phyloP scores from a whole-genome alignment of 2,797 vertebrate genomes.

The Phataginus tetradactyla region DNA sequence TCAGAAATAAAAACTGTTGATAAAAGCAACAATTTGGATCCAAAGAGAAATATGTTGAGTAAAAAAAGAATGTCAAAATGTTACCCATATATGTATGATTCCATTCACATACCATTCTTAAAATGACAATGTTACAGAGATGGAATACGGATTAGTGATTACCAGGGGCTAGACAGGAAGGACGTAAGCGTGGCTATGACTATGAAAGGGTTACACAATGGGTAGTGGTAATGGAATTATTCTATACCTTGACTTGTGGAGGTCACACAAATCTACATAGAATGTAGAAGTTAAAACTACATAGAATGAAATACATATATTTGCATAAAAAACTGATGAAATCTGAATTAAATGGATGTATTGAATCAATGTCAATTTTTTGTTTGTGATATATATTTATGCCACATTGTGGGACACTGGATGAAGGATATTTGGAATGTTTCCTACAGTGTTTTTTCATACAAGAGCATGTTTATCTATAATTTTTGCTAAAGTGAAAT shows the following conservation, averaged over 20 bases:
- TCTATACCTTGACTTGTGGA: background rate
- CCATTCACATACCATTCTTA: background rate
- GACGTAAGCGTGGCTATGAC: background rate
- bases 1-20: background rate
- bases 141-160: background rate
- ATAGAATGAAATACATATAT: background rate
- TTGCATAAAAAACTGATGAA: background rate
- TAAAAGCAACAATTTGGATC: background rate
- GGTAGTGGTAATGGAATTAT: background rate
- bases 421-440: background rate
- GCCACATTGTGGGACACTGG: background rate
- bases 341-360: background rate
- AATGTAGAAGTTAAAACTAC: background rate
- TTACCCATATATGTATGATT: background rate
- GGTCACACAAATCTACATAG: background rate
- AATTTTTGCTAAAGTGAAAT: background rate
- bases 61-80: background rate
- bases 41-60: background rate
- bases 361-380: background rate
- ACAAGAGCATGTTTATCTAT: background rate
- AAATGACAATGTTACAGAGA: background rate
- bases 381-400: background rate
- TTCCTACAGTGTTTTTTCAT: background rate
- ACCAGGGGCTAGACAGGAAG: background rate
- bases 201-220: background rate